phyloP scores from a whole-genome alignment of 2,797 vertebrate genomes.

The Myotis daubentonii region DNA sequence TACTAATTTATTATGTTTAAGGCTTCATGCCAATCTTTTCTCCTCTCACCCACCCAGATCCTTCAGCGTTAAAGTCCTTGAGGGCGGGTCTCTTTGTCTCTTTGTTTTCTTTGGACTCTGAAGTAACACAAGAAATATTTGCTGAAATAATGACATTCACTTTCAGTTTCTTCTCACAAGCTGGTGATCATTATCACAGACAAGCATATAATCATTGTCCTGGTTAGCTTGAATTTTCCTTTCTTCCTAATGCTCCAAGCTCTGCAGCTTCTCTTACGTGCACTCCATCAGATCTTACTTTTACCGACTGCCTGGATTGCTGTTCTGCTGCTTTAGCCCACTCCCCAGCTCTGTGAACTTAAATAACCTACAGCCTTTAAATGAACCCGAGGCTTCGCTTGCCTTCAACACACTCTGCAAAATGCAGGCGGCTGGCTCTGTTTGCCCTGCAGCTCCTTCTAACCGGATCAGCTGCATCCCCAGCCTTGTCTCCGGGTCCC shows the following conservation, averaged over 20 bases:
- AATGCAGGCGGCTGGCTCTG: not conserved
- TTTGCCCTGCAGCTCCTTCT: not conserved
- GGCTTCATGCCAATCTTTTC: not conserved
- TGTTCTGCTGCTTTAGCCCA: not conserved
- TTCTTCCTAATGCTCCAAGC: not conserved
- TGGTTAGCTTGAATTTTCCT: not conserved
- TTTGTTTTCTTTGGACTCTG: not conserved
- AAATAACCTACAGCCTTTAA: not conserved
- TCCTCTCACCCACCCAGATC: not conserved
- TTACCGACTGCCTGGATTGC: not conserved
- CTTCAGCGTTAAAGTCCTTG: not conserved
- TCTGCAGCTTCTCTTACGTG: not conserved
- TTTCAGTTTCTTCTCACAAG: conserved; percentile 21
- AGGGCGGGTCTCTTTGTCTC: not conserved
- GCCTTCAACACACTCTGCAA: conserved; percentile 16
- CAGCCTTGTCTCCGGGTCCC: not conserved
- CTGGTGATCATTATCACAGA: not conserved
- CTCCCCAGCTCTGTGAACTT: not conserved
- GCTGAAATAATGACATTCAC: not conserved
- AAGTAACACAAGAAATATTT: not conserved
- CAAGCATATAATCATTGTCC: not conserved
- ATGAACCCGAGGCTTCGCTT: not conserved
- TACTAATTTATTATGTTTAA: not conserved
- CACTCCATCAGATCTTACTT: not conserved
- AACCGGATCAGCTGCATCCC: not conserved